A percentile compares a stretch with the other conserved stretches of the same genome.
These are phyloP conservation scores for Plestiodon gilberti DNA, from an alignment of 2,113 vertebrate genomes.

Conservation along the genomic window DNA sequence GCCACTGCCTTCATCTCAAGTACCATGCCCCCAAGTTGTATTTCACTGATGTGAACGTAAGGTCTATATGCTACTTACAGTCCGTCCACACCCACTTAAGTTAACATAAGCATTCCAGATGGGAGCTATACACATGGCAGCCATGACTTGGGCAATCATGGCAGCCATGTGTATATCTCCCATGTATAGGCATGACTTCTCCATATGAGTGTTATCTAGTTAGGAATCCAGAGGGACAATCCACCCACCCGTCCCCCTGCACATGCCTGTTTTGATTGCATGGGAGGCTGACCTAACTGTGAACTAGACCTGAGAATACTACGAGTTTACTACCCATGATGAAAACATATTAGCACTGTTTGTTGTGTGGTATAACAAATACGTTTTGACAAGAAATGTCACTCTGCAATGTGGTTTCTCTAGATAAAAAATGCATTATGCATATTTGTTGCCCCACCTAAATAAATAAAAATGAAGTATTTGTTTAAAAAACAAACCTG, in stretches of 20 bases:
- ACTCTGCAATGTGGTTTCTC: constrained; percentile 31
- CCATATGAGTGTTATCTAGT: neutral
- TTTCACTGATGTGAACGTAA: constrained; percentile 33
- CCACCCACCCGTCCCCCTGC: neutral
- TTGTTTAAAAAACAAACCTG: constrained; percentile 46
- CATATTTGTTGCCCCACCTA: neutral
- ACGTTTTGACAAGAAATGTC: constrained; percentile 32
- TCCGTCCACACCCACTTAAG: neutral
- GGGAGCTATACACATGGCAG: too few relatives aligned
- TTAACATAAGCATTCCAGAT: neutral
- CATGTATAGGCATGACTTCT: neutral
- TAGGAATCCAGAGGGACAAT: neutral
- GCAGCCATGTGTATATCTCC: neutral
- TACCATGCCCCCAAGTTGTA: constrained; percentile 19
- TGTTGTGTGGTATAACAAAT: constrained; percentile 18
- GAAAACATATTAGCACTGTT: neutral
- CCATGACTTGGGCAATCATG: neutral
- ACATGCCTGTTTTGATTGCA: too few relatives aligned
- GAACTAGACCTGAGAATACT: constrained; percentile 20
- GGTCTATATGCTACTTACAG: constrained; percentile 52
- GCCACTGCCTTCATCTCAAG: constrained; percentile 12
- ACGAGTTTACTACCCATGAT: neutral
- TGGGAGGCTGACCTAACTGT: neutral
- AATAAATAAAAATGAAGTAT: neutral
- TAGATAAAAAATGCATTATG: neutral